phyloP scores from a whole-genome alignment of 2,797 vertebrate genomes.

The Acrossocheilus wenchowensis region DNA sequence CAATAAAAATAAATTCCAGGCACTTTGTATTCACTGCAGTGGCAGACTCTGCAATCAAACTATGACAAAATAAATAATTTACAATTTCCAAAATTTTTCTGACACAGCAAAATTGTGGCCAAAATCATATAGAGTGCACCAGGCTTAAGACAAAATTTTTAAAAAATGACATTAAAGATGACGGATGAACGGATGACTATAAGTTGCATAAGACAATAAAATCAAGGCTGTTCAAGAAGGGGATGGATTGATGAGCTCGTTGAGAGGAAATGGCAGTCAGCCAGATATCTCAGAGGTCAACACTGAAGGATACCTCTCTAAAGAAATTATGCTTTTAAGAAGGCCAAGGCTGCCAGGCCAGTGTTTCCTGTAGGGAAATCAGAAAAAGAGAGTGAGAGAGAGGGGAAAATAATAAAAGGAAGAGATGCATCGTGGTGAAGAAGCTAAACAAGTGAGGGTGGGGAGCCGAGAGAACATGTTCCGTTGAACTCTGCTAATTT shows the following conservation, averaged over 20 bases:
- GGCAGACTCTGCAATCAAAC: neutral
- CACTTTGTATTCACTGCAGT: neutral
- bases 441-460: constrained; percentile 61
- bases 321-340: constrained; percentile 82
- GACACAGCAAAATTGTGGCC: neutral
- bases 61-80: neutral
- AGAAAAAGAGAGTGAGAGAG: constrained; percentile 58
- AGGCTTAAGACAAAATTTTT: constrained; percentile 71
- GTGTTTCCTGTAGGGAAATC: constrained; percentile 67
- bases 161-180: constrained; percentile 76
- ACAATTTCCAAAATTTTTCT: neutral
- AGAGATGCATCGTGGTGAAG: constrained; percentile 65
- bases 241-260: constrained; percentile 83
- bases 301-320: constrained; percentile 78
- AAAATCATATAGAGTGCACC: constrained; percentile 64
- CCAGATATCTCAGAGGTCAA: constrained; percentile 81
- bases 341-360: constrained; percentile 76
- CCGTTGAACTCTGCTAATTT: constrained; percentile 65
- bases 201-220: constrained; percentile 80
- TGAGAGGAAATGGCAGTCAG: constrained; percentile 78
- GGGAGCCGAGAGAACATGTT: constrained; percentile 46
- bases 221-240: constrained; percentile 80
- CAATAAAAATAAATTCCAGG: neutral
- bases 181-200: constrained; percentile 77
- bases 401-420: constrained; percentile 50